Evolutionary conservation across 2,113 vertebrate genomes (phyloP), one percentile per base, ranked within the genome.

Genomic region (Bothrops jararaca): DNA sequence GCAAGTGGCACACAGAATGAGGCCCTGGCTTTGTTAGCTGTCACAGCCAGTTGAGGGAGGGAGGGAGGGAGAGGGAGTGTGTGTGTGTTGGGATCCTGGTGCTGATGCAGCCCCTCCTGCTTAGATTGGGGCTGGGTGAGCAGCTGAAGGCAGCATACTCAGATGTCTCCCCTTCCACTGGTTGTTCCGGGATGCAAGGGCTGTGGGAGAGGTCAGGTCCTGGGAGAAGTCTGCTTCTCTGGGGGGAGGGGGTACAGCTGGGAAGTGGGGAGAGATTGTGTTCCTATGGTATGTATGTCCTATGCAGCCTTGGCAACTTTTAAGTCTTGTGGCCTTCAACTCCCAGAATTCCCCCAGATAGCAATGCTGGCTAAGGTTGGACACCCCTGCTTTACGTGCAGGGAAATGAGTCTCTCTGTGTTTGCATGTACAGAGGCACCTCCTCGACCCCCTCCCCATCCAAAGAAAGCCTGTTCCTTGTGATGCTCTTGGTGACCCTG

Each of bases 11-110:
- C 29, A 8, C 50, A 22, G 26, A n/a, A 8, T 1, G 7, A n/a
- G 86, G 24, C 86, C 6, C 48, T 3, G 26, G 48, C 45, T 24
- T 86, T 52, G 23, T 29, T 15, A 15, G 45, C 23, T 7, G 10
- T 2, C 85, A 52, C 23, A 29, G 85, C 11, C 64, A 10, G 80
- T 45, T 45, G 15, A 50, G 45, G 53, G 86, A 3, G 6, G 10
- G 10, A 2, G 48, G 2, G 18, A 23, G 11, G 4, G 45, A 45
- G 1, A 1, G 29, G 9, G 9, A 1, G 45, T 13, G 45, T 0
- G 45, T 5, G 45, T 45, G 45, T 45, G 48, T 5, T 29, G 24
- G 24, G 24, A 11, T 53, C 29, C 48, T 52, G 2, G 24, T 26
- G 22, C 50, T n/a, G 45, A 1, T 4, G 45, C 2, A 12, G 4